These are phyloP conservation scores for Eupeodes latifasciatus DNA, from an alignment of 2,888 invertebrate species.

Conservation along the genomic window DNA sequence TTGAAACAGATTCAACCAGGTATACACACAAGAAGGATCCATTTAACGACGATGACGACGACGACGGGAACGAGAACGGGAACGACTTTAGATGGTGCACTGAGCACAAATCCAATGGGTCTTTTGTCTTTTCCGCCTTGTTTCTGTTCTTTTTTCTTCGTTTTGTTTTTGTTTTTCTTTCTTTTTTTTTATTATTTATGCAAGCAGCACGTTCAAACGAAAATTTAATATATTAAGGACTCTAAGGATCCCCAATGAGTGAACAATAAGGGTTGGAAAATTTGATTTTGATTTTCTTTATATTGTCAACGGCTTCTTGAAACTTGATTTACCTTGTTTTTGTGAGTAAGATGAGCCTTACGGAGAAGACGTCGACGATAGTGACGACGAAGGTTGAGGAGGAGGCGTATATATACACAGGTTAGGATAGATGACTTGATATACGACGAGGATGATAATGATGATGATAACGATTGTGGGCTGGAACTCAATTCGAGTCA, in stretches of 20 bases:
- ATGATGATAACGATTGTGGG: background rate
- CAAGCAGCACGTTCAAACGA: conserved; percentile 78
- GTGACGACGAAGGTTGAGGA: background rate
- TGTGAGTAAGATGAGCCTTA: conserved; percentile 44
- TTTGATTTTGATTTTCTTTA: conserved; percentile 78
- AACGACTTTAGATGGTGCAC: conserved; percentile 38
- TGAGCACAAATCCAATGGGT: conserved; percentile 61
- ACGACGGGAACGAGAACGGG: background rate
- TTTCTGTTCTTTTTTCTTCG: conserved; percentile 34
- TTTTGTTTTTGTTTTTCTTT: conserved; percentile 60
- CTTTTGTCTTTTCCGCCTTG: conserved; percentile 67
- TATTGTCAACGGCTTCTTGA: conserved; percentile 76
- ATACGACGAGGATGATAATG: conserved; percentile 21
- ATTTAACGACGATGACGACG: conserved; percentile 62
- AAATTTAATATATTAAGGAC: conserved; percentile 78
- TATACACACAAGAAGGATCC: conserved; percentile 65
- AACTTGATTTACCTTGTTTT: conserved; percentile 76
- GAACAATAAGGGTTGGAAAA: conserved; percentile 77
- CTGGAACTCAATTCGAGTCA: background rate
- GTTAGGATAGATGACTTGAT: background rate
- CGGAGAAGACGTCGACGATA: background rate
- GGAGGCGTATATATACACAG: background rate
- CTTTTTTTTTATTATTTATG: conserved; percentile 73
- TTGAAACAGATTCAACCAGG: conserved; percentile 53
- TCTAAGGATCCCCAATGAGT: conserved; percentile 74